Percentiles rank a stretch among this genome's conserved stretches.
These are phyloP conservation scores for Melieria omissa DNA, from an alignment of 2,888 invertebrate genomes.

Conservation along the genomic window DNA sequence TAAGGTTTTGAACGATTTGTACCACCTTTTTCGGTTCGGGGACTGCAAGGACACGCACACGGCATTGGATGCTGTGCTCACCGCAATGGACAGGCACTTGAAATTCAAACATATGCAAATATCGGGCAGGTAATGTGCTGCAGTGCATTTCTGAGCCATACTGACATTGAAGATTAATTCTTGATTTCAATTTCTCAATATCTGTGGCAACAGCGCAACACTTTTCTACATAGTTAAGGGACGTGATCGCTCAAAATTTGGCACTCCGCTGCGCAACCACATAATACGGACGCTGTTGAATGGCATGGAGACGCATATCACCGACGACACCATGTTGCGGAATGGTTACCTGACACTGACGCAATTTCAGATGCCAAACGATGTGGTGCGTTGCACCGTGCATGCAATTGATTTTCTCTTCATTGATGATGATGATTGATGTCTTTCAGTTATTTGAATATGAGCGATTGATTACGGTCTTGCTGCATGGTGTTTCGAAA, in stretches of 20 bases:
- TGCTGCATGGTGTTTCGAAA: constrained; percentile 83
- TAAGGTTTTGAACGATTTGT: constrained; percentile 90
- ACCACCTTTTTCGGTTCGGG: constrained; percentile 86
- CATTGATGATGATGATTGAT: background rate
- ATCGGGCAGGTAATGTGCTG: constrained; percentile 77
- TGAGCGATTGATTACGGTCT: constrained; percentile 83
- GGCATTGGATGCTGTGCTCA: constrained; percentile 83
- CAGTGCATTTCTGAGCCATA: background rate
- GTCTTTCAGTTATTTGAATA: constrained; percentile 85
- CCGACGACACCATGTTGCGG: constrained; percentile 93
- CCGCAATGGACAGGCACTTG: constrained; percentile 90
- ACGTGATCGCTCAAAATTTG: constrained; percentile 79
- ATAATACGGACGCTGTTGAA: constrained; percentile 86
- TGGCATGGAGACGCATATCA: constrained; percentile 87
- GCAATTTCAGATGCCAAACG: constrained; percentile 93
- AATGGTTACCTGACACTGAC: constrained; percentile 95
- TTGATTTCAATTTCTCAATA: too few relatives aligned
- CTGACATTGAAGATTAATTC: background rate
- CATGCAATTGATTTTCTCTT: too few relatives aligned
- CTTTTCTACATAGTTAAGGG: constrained; percentile 95
- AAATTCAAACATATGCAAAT: constrained; percentile 92
- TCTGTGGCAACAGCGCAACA: constrained; percentile 77
- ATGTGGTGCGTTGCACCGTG: constrained; percentile 76
- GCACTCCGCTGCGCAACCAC: constrained; percentile 78
- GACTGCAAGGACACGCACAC: constrained; percentile 80